Base-by-base conservation (phyloP, 2,797 vertebrate genomes). In the Danionella dracula region DNA sequence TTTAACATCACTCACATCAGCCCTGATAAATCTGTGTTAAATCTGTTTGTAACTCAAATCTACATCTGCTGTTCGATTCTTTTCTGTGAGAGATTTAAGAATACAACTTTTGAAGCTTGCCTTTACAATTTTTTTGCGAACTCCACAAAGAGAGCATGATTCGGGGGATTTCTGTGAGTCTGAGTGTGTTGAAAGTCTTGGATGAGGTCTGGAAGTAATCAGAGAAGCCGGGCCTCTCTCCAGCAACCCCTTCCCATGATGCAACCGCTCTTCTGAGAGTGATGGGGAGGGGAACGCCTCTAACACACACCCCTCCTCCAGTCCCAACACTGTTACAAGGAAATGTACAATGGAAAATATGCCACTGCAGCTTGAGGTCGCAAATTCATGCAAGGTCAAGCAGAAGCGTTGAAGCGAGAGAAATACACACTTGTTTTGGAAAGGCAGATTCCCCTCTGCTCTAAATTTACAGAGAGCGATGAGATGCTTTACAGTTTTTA, bases 171-270 rank as follows among this genome's bases (percentile, higher is more conserved):
- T 65, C 34, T 58, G 57, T 6, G 3, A 71, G 72, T 67, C 53
- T 75, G 41, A 70, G 60, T 59, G 62, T 57, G 77, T 53, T 54
- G 19, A 50, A 61, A 70, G 66, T 62, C 72, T 63, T 44, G 37
- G 38, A 13, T n/a, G 71, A 68, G 34, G 82, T 90, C 89, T 91
- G 89, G 88, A 91, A 90, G 84, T 76, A 90, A 90, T 91, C 88
- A 89, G 81, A 78, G 76, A 8, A 51, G 81, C 79, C 61, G 62
- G 83, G 79, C 84, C 58, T 66, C 1, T 19, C 78, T 81, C 80
- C 83, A 64, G 75, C 71, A 34, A 41, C 64, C 73, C 73, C 85
- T 85, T 84, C 85, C 86, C 79, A 81, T 90, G 88, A 90, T 84
- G 88, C 86, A 85, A 90, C 80, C 78, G 58, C 72, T 85, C 78